Percentiles rank a stretch among this genome's conserved stretches.
These are phyloP conservation scores for Heloderma charlesbogerti DNA, from an alignment of 2,113 vertebrate species.

Conservation along the genomic window DNA sequence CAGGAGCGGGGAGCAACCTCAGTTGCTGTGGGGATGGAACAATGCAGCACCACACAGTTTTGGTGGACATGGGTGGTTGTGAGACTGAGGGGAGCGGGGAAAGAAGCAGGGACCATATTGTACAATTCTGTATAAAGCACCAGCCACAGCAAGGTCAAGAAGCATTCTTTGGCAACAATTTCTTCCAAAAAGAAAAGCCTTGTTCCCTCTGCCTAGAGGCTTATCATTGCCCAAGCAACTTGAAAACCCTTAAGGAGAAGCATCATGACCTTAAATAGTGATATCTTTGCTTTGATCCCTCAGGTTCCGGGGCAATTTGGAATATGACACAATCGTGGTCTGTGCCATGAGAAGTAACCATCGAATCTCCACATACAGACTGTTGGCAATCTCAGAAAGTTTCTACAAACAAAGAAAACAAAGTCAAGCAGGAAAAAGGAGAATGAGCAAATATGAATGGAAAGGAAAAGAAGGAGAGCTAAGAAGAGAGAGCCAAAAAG, in stretches of 20 bases:
- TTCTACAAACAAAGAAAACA: slow-evolving; percentile 48
- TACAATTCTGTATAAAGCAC: background rate
- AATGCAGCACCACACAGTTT: too few relatives aligned
- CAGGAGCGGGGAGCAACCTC: too few relatives aligned
- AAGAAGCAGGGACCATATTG: too few relatives aligned
- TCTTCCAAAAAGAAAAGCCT: background rate
- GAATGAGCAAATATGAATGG: slow-evolving; percentile 40
- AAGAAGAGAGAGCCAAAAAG: slow-evolving; percentile 50
- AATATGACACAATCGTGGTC: slow-evolving; percentile 80
- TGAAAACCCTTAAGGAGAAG: background rate
- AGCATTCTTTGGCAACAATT: background rate
- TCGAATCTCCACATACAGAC: slow-evolving; percentile 85
- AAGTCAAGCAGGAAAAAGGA: slow-evolving; percentile 42
- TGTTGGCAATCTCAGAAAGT: slow-evolving; percentile 68
- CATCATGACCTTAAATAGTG: background rate
- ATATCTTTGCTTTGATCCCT: slow-evolving; percentile 52
- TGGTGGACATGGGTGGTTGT: background rate
- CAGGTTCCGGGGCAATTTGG: slow-evolving; percentile 83
- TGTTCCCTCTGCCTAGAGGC: background rate
- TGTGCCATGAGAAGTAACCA: slow-evolving; percentile 82
- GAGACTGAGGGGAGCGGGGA: too few relatives aligned
- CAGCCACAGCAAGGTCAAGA: background rate
- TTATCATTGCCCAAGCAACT: background rate
- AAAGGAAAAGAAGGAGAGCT: slow-evolving; percentile 51
- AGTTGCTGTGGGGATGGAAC: too few relatives aligned